Evolutionary conservation across 1,140 invertebrate species (phyloP).

Genomic region (Dendrolimus punctatus): DNA sequence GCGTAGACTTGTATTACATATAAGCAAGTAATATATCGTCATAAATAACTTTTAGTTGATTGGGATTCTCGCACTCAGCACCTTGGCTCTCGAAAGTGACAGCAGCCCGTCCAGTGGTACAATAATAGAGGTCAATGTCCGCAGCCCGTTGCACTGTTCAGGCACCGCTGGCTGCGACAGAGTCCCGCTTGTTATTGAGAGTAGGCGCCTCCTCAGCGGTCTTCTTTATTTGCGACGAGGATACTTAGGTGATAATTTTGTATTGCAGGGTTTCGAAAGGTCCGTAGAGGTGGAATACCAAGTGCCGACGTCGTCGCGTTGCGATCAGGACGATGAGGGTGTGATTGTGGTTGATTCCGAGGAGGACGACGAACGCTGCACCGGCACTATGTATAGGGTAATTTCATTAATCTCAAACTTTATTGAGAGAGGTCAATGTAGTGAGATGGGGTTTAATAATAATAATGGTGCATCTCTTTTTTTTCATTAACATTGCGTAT

Average conservation of each 20-base stretch:
- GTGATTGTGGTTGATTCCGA: conserved; percentile 80
- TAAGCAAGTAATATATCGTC: too few relatives aligned
- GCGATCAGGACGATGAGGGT: conserved; percentile 86
- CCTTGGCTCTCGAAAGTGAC: too few relatives aligned
- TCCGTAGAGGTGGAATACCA: conserved; percentile 80
- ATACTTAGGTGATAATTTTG: neutral
- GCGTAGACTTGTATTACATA: too few relatives aligned
- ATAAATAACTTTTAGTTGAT: too few relatives aligned
- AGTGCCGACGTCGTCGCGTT: conserved; percentile 86
- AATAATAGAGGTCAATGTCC: too few relatives aligned
- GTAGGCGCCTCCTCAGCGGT: neutral
- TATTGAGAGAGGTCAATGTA: neutral
- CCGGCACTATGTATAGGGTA: conserved; percentile 62
- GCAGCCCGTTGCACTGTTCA: too few relatives aligned
- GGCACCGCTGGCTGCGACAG: too few relatives aligned
- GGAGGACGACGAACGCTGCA: conserved; percentile 59
- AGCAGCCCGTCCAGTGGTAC: too few relatives aligned
- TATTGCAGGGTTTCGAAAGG: conserved; percentile 53
- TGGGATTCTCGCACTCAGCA: too few relatives aligned
- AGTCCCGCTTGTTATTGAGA: too few relatives aligned
- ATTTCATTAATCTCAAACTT: conserved; percentile 1
- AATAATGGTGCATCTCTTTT: neutral
- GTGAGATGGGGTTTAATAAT: too few relatives aligned
- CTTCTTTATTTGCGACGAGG: neutral
- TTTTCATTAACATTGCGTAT: neutral